Conservation (phyloP, 2,113 vertebrate genomes). For the Chionis minor region DNA sequence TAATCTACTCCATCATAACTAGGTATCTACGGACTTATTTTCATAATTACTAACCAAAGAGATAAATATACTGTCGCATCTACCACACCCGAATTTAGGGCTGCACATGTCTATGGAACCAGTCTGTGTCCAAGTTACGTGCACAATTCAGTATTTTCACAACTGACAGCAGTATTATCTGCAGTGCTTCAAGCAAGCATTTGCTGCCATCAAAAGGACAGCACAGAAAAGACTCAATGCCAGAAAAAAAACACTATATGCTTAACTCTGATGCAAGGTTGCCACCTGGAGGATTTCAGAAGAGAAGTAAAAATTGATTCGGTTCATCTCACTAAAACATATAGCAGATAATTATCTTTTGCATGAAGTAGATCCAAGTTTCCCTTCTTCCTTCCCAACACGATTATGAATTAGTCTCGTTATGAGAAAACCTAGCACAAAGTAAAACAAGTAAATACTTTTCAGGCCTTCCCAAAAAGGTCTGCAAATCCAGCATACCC, state of each 20-base stretch:
- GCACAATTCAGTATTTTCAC: not conserved
- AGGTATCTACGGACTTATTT: not conserved
- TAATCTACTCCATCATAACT: not conserved
- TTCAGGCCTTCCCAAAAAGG: not conserved
- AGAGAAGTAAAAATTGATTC: not conserved
- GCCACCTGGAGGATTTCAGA: conserved; percentile 62
- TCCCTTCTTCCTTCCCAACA: not conserved
- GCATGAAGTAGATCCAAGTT: not conserved
- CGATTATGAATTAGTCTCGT: not conserved
- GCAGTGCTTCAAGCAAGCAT: not conserved
- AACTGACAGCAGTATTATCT: not conserved
- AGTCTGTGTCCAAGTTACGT: not conserved
- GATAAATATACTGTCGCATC: not conserved
- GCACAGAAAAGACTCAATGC: not conserved
- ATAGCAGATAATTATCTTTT: rapidly evolving
- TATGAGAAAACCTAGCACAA: not conserved
- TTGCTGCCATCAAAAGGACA: not conserved
- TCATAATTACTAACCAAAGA: not conserved
- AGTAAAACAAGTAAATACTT: not conserved
- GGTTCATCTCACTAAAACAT: not conserved
- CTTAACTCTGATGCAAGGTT: conserved; percentile 6
- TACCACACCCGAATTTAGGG: not conserved
- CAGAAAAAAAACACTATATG: not conserved
- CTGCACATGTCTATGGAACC: not conserved
- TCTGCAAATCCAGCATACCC: not conserved